phyloP scores from a whole-genome alignment of 2,888 invertebrate species.

The Drosophila buzzatii region DNA sequence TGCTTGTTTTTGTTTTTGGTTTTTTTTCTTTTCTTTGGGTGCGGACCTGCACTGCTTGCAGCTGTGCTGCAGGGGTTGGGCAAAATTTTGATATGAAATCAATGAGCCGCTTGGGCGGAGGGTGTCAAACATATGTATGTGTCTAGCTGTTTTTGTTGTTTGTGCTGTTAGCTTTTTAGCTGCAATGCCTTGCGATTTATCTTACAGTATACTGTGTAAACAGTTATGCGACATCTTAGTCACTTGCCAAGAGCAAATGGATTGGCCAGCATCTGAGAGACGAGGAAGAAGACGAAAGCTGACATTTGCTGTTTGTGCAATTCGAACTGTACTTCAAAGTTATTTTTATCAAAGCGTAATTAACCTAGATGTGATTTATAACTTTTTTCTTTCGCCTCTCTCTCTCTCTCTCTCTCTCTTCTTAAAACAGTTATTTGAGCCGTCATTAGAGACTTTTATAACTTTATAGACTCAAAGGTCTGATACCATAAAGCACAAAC shows the following conservation, averaged over 20 bases:
- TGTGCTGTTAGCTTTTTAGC: background rate
- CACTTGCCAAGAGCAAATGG: constrained; percentile 13
- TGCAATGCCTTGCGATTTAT: constrained; percentile 1
- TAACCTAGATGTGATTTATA: constrained; percentile 4
- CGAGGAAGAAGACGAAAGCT: background rate
- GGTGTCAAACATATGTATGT: constrained; percentile 11
- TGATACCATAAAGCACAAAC: background rate
- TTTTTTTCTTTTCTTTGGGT: constrained; percentile 46
- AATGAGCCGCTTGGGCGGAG: constrained; percentile 37
- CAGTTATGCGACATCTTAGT: constrained; percentile 2
- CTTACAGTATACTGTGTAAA: background rate
- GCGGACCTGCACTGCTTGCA: constrained; percentile 62
- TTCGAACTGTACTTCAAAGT: constrained; percentile 5
- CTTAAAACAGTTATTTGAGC: background rate
- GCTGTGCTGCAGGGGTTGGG: constrained; percentile 13
- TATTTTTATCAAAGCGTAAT: constrained; percentile 1
- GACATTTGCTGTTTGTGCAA: constrained; percentile 27
- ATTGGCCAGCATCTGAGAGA: constrained; percentile 16
- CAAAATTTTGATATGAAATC: constrained; percentile 50
- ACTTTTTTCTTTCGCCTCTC: background rate
- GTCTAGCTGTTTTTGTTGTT: background rate
- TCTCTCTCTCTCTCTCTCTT: background rate
- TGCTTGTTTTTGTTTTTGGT: background rate
- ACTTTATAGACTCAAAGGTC: background rate
- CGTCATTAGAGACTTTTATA: background rate